Base-by-base conservation (phyloP, 2,888 invertebrate genomes). In the Erebia palarica region DNA sequence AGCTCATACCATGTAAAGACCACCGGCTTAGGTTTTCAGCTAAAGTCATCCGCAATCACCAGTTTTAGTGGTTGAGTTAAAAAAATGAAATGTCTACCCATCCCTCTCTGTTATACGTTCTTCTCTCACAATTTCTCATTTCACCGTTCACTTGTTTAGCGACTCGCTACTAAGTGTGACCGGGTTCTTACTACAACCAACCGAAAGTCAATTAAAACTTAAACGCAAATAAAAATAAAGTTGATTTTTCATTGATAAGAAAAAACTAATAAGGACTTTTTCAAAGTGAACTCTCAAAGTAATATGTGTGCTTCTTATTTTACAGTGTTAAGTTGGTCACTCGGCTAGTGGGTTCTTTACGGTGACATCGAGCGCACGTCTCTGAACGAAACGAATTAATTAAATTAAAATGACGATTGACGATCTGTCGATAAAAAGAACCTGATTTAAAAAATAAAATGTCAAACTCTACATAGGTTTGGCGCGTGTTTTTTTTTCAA, bases 131-230 rank as follows among this genome's bases (percentile, higher is more conserved):
- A 92, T 92, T 92, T 92, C 91, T 90, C 91, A 91, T 92, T 92
- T 92, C 92, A 92, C 93, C 93, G 92, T 91, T 93, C 92, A 92
- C 92, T 91, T 88, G 93, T 90, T 93, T 92, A 93, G 91, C 93
- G 79, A 90, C 85, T 90, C 77, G 70, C 68, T 72, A 74, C 75
- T 84, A 78, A 87, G 71, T 83, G 71, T 78, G 86, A 89, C 85
- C 78, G 78, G 83, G 91, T 90, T 83, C 83, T 78, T 81, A 67
- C 72, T 64, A 44, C 21, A 21, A 73, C 55, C 60, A 58, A 55
- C 64, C 9, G 44, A 68, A 65, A 61, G n/a, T 18, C 14, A 63
- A 63, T 10, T 72, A 68, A 36, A 68, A 65, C 73, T 68, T 70
- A 69, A 75, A 18, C 3, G 1, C 3, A 2, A n/a, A 8, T 49